Base-by-base conservation (phyloP, 2,113 vertebrate genomes). In the Cyrtonyx montezumae region DNA sequence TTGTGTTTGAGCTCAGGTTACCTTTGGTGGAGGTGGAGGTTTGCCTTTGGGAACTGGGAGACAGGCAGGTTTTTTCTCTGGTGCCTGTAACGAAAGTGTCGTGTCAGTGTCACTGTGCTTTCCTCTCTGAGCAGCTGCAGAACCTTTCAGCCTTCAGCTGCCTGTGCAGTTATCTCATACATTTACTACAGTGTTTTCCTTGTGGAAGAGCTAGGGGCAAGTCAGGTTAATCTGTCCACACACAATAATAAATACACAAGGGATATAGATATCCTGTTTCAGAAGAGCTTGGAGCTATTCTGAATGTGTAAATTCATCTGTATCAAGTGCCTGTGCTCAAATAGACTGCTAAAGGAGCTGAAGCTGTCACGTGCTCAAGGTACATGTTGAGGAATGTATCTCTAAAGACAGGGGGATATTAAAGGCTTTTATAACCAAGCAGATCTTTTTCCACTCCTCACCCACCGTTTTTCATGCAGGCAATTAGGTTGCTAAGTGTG, bases 1-100 rank as follows among this genome's bases (percentile, higher is more conserved):
- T 75, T 7, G 3, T 23, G 0, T 7, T 4, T 0, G 9, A 13
- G 40, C 45, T 37, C 2, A 0, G 49, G 13, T 95, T 95, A 97
- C 97, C 97, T 95, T 79, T 3, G 88, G 77, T 4, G 94, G 95
- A 53, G 91, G 92, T 2, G 62, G 84, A 43, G 95, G 66, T 43
- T 58, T 97, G 19, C 84, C 51, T 17, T 95, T 88, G 77, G 90
- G 55, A 6, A 48, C 6, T 3, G 93, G 82, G 11, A 43, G 67
- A 2, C 17, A 93, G 82, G 76, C 28, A 4, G 79, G 13, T 53
- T 45, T 96, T 43, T 71, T 80, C 71, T 83, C 90, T 3, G 95
- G 79, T 58, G 19, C 82, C 97, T 97, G 4, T 5, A 87, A 93
- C 4, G 45, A 10, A 70, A 91, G 28, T 0, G 2, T 3, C 17